Evolutionary conservation across 2,797 vertebrate genomes (phyloP).

Genomic region (Buphagus erythrorhynchus): DNA sequence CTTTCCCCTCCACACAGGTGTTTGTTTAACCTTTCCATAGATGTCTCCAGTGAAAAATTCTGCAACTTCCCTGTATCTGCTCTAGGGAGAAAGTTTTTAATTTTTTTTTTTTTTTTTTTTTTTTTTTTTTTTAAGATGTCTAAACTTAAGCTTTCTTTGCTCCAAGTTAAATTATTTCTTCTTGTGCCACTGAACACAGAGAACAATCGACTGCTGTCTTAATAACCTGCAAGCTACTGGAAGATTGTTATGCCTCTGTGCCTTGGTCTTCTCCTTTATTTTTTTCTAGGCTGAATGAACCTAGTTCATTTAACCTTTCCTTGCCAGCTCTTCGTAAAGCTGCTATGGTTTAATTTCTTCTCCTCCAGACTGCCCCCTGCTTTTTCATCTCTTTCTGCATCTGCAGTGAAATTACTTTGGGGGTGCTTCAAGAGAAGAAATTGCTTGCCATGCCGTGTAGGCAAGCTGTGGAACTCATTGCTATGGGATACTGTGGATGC

Average conservation of each 20-base stretch:
- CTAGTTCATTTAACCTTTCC: constrained; percentile 49
- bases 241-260: constrained; percentile 56
- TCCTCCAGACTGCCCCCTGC: neutral
- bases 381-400: constrained; percentile 35
- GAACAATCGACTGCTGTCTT: constrained; percentile 63
- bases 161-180: constrained; percentile 64
- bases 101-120: neutral
- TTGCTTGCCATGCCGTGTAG: neutral
- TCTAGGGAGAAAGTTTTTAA: neutral
- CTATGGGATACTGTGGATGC: constrained; percentile 1
- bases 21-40: constrained; percentile 41
- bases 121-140: neutral
- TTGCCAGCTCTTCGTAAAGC: constrained; percentile 24
- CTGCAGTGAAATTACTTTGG: constrained; percentile 6
- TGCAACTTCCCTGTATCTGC: constrained; percentile 4
- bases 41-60: constrained; percentile 7
- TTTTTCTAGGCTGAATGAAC: neutral
- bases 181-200: constrained; percentile 55
- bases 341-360: constrained; percentile 23
- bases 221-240: constrained; percentile 59
- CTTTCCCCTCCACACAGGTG: constrained; percentile 22
- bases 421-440: constrained; percentile 13
- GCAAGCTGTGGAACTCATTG: constrained; percentile 11
- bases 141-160: constrained; percentile 52
- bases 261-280: neutral